These are phyloP conservation scores for Perizoma flavofasciatum DNA, from an alignment of 2,888 invertebrate species.

Conservation along the genomic window DNA sequence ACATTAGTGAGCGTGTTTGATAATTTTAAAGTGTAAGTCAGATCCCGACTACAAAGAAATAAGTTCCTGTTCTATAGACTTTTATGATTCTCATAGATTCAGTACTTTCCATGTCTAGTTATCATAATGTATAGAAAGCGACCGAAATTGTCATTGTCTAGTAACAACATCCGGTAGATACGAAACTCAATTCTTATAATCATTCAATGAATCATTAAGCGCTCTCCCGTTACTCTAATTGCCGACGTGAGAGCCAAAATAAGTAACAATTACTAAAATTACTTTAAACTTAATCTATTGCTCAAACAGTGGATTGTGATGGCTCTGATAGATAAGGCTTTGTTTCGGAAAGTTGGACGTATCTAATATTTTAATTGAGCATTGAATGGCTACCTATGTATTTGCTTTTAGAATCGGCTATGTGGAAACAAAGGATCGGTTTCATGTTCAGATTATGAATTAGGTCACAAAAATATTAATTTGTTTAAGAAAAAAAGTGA, in stretches of 20 bases:
- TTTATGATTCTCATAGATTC: no score
- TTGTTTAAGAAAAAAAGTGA: no score
- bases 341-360: constrained; percentile 51
- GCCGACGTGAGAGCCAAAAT: constrained; percentile 56
- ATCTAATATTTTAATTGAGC: constrained; percentile 55
- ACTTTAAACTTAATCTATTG: constrained; percentile 36
- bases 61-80: no score
- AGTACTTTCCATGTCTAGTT: background rate
- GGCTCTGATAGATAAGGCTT: constrained; percentile 56
- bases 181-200: constrained; percentile 44
- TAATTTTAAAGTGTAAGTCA: no score
- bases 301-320: constrained; percentile 29
- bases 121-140: constrained; percentile 17
- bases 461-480: no score
- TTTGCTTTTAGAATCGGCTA: constrained; percentile 19
- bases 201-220: constrained; percentile 63
- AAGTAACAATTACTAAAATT: constrained; percentile 57
- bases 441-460: background rate
- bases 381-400: constrained; percentile 15
- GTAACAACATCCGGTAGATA: constrained; percentile 24
- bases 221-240: constrained; percentile 58
- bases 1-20: no score
- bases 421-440: constrained; percentile 7
- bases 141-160: constrained; percentile 26
- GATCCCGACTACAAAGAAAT: no score